Conservation (phyloP, 2,888 invertebrate genomes). For the Apodemia hepburni region DNA sequence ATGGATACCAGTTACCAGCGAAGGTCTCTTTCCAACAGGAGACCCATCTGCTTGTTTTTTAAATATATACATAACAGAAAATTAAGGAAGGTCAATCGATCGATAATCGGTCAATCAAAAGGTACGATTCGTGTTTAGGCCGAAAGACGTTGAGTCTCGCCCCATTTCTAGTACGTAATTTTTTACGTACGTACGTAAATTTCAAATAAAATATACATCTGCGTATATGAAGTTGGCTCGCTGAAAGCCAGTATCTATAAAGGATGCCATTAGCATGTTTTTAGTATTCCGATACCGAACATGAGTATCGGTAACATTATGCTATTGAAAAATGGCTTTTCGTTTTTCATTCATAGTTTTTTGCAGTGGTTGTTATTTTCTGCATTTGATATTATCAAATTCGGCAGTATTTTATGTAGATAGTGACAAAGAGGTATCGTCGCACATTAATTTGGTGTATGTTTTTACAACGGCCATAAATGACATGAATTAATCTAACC, state of each 20-base stretch:
- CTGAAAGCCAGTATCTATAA: constrained; percentile 9
- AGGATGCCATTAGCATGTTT: constrained; percentile 14
- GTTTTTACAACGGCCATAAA: too few relatives aligned
- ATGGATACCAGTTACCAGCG: too few relatives aligned
- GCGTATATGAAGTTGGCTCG: constrained; percentile 9
- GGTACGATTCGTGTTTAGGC: background rate
- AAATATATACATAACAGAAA: too few relatives aligned
- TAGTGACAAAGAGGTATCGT: background rate
- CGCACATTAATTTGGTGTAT: too few relatives aligned
- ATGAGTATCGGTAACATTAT: constrained; percentile 13
- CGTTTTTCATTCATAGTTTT: constrained; percentile 8
- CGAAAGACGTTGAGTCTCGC: background rate
- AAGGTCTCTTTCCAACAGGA: too few relatives aligned
- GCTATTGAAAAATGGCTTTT: constrained; percentile 11
- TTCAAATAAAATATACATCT: background rate
- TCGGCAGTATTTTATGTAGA: background rate
- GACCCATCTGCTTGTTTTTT: too few relatives aligned
- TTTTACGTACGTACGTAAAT: too few relatives aligned
- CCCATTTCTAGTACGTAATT: background rate
- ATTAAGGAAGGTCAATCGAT: too few relatives aligned
- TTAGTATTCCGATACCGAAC: constrained; percentile 15
- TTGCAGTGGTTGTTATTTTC: background rate
- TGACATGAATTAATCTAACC: too few relatives aligned
- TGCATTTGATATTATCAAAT: background rate
- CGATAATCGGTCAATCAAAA: too few relatives aligned